Evolutionary conservation across 2,888 invertebrate species (phyloP).

Genomic region (Amphipoea oculea): DNA sequence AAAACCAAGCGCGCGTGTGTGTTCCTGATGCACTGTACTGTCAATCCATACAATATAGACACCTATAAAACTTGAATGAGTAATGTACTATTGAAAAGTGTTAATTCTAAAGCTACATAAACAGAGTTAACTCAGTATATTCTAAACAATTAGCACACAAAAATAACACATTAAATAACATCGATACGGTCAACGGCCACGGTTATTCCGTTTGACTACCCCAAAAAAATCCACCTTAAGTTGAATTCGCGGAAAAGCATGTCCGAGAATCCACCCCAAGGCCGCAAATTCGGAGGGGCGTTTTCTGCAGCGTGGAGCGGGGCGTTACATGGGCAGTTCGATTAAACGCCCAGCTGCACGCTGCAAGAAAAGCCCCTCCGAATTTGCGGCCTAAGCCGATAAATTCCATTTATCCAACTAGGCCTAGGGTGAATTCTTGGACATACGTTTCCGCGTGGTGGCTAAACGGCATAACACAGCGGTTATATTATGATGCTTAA

Average conservation of each 20-base stretch:
- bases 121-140: constrained; percentile 25
- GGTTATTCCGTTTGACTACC: not conserved
- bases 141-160: constrained; percentile 43
- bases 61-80: constrained; percentile 30
- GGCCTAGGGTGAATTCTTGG: not conserved
- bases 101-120: constrained; percentile 41
- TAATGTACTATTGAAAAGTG: constrained; percentile 39
- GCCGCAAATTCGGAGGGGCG: too few species aligned
- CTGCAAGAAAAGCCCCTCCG: too few species aligned
- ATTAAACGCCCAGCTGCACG: too few species aligned
- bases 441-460: not conserved
- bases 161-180: constrained; percentile 30
- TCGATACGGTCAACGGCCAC: not conserved
- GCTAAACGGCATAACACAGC: not conserved
- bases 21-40: constrained; percentile 28
- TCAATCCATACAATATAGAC: constrained; percentile 40
- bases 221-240: not conserved
- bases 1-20: constrained; percentile 35
- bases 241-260: not conserved
- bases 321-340: too few species aligned
- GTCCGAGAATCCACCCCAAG: not conserved
- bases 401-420: not conserved
- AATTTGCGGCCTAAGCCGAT: not conserved
- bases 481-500: constrained; percentile 6
- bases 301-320: too few species aligned